Evolutionary conservation across 92 coral and sea anemone genomes (phyloP).

Genomic region (Porites cylindrica): DNA sequence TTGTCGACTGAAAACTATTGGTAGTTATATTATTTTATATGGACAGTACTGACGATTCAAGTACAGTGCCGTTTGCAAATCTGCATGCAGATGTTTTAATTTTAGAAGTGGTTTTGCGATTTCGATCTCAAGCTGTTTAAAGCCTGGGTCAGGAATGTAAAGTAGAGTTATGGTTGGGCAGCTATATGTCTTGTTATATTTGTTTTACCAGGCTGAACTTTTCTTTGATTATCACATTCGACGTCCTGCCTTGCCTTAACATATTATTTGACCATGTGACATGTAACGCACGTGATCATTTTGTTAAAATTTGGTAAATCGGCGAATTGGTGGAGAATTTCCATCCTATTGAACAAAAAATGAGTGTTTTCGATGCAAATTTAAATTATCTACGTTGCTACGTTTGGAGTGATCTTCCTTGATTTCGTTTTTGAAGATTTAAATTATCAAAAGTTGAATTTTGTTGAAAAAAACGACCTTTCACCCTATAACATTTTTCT

Average conservation of each 20-base stretch:
- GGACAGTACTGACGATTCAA: conserved; percentile 3
- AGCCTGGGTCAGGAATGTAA: neutral
- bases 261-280: neutral
- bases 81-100: neutral
- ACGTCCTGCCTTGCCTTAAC: conserved; percentile 4
- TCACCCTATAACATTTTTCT: conserved; percentile 1
- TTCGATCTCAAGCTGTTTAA: neutral
- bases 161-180: conserved; percentile 21
- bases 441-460: conserved; percentile 19
- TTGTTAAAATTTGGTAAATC: neutral
- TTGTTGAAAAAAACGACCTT: conserved; percentile 15
- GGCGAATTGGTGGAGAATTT: conserved; percentile 13
- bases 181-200: conserved; percentile 15
- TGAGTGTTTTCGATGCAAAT: conserved; percentile 13
- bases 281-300: neutral
- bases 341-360: neutral
- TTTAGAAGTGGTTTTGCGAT: neutral
- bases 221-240: conserved; percentile 9
- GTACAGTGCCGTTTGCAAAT: conserved; percentile 8
- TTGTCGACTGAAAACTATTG: conserved; percentile 9
- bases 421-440: conserved; percentile 7
- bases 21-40: neutral
- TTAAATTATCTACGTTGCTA: conserved; percentile 17
- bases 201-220: conserved; percentile 20
- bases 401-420: conserved; percentile 19